Evolutionary conservation across 2,888 invertebrate species (phyloP).

Genomic region (Prenolepis imparis): DNA sequence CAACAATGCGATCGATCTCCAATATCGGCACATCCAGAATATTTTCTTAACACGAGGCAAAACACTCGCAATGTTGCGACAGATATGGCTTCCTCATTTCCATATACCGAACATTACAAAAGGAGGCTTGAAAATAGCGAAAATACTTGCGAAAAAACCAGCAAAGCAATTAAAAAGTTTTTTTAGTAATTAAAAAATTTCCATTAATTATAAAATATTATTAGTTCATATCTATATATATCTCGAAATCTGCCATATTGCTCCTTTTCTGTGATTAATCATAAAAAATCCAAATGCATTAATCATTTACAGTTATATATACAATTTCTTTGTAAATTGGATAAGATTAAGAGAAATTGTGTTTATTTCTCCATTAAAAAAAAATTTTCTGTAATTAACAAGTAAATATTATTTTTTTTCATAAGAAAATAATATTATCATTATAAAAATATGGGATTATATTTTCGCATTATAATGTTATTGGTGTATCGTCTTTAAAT

Average conservation of each 20-base stretch:
- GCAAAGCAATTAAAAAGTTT: neutral
- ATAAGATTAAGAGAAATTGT: neutral
- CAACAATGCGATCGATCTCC: conserved; percentile 77
- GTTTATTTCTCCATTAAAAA: neutral
- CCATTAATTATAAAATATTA: neutral
- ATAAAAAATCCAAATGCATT: neutral
- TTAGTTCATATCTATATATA: conserved; percentile 5
- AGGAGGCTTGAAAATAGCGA: neutral
- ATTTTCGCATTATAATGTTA: neutral
- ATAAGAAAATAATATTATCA: neutral
- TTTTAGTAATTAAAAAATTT: conserved; percentile 11
- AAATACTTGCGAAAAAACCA: neutral
- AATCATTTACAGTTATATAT: neutral
- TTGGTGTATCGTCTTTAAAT: neutral
- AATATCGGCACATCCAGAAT: conserved; percentile 66
- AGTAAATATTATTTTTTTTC: neutral
- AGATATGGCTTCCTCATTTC: conserved; percentile 28
- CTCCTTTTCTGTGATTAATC: neutral
- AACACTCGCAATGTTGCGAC: neutral
- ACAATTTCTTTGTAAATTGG: neutral
- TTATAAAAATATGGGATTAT: neutral
- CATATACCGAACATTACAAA: neutral
- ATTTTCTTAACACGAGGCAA: conserved; percentile 27
- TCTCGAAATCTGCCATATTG: neutral
- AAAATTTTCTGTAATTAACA: neutral